Evolutionary conservation across 2,888 invertebrate genomes (phyloP), one percentile per base, ranked within the genome.

Genomic region (Hirtodrosophila duncani): DNA sequence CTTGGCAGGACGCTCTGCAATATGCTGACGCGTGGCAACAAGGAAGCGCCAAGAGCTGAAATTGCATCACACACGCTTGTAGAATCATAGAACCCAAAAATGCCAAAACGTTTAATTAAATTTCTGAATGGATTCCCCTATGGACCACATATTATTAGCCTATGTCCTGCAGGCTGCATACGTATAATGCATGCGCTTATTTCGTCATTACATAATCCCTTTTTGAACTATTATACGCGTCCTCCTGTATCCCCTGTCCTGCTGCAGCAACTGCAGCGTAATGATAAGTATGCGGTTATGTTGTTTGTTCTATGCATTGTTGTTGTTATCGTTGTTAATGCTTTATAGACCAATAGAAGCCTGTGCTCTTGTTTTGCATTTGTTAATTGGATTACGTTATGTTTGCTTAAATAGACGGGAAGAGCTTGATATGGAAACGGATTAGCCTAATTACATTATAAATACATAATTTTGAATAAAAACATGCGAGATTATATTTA

Each of bases 141-240:
- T 7, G 11, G 6, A 20, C 4, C 4, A 16, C 9, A 2, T 30
- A 16, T 30, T 8, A n/a, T 3, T 29, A 9, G 10, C 6, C 17
- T 31, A n/a, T 9, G 16, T 17, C 14, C 21, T 17, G 20, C 10
- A 16, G 13, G 27, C 21, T 34, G 6, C 53, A 42, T 37, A 24
- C 23, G 34, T 30, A 70, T 67, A 56, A 70, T 50, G 56, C 46
- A 61, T 48, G 33, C 58, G 44, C 39, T 49, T 31, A 52, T 51
- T 59, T 48, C 26, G 29, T 27, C 46, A 63, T 71, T 71, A 79
- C 58, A 63, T 56, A 79, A 71, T 49, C 42, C 53, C 46, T 46
- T 56, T n/a, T 56, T 61, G 57, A 50, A 55, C 57, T 30, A 57
- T 71, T 78, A 60, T 51, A 48, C 56, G 29, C 23, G 26, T 31